phyloP scores from a whole-genome alignment of 2,888 invertebrate species.

The Chesias legatella region DNA sequence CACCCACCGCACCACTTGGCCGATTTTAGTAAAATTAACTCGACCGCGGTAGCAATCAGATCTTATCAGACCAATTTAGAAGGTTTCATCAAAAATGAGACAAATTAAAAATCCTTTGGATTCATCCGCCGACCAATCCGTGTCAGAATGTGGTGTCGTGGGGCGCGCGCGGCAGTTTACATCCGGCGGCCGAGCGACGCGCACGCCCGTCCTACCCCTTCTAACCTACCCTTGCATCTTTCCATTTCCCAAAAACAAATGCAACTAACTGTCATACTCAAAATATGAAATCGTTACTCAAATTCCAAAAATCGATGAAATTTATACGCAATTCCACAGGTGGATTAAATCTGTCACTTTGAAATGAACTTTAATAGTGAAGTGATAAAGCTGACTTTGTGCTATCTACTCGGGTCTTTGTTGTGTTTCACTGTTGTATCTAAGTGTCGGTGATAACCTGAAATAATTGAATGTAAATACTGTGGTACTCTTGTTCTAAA shows the following conservation, averaged over 20 bases:
- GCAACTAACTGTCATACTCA: slow-evolving; percentile 3
- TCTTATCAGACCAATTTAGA: no score
- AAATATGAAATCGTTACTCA: slow-evolving; percentile 4
- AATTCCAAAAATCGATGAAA: slow-evolving; percentile 14
- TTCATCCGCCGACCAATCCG: slow-evolving; percentile 11
- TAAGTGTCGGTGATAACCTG: slow-evolving; percentile 16
- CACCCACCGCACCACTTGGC: no score
- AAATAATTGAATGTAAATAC: slow-evolving; percentile 12
- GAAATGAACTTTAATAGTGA: slow-evolving; percentile 29
- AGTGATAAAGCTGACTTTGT: slow-evolving; percentile 33
- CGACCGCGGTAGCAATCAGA: no score
- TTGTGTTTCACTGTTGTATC: slow-evolving; percentile 14
- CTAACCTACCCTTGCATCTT: slow-evolving; percentile 8
- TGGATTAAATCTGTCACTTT: slow-evolving; percentile 29
- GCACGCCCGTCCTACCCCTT: slow-evolving; percentile 14
- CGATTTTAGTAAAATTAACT: no score
- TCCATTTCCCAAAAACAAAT: neutral
- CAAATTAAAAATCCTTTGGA: neutral
- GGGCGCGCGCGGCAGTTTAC: slow-evolving; percentile 20
- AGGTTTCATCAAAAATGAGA: neutral
- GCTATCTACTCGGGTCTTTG: slow-evolving; percentile 22
- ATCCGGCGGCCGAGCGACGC: slow-evolving; percentile 11
- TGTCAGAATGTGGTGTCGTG: slow-evolving; percentile 14
- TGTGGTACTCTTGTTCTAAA: no score
- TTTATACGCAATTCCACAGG: slow-evolving; percentile 38